phyloP scores from a whole-genome alignment of 2,113 vertebrate species.

The Oreochromis tanganicae region DNA sequence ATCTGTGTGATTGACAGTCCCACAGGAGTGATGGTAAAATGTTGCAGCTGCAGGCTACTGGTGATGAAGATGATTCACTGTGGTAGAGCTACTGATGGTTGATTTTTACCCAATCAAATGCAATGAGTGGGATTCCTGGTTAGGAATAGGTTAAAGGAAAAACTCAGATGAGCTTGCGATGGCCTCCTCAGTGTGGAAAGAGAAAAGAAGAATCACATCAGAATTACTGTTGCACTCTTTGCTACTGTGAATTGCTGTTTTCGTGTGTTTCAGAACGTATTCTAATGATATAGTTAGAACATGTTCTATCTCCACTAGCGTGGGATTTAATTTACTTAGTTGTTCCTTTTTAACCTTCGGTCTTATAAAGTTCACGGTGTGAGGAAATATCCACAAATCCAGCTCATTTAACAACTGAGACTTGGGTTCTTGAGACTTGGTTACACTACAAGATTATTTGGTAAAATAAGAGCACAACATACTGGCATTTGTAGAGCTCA shows the following conservation, averaged over 20 bases:
- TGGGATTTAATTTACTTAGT: not conserved
- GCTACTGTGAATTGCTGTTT: not conserved
- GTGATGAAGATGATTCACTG: not conserved
- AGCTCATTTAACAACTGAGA: not conserved
- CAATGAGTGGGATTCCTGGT: not conserved
- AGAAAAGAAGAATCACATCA: not conserved
- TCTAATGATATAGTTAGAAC: not conserved
- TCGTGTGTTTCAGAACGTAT: not conserved
- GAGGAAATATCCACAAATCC: not conserved
- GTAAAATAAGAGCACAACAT: not conserved
- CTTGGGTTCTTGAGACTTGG: not conserved
- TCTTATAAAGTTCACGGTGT: not conserved
- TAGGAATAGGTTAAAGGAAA: not conserved
- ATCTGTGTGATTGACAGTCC: constrained; percentile 5
- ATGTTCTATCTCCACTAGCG: not conserved
- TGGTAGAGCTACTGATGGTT: not conserved
- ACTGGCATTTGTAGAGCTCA: not conserved
- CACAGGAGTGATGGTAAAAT: not conserved
- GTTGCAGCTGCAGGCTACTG: not conserved
- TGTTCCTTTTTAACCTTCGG: not conserved
- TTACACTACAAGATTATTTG: not conserved
- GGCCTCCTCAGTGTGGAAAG: not conserved
- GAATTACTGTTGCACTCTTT: not conserved
- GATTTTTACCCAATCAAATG: not conserved
- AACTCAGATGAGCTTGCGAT: not conserved